Evolutionary conservation across 2,888 invertebrate species (phyloP).

Genomic region (Steinernema scapterisci): DNA sequence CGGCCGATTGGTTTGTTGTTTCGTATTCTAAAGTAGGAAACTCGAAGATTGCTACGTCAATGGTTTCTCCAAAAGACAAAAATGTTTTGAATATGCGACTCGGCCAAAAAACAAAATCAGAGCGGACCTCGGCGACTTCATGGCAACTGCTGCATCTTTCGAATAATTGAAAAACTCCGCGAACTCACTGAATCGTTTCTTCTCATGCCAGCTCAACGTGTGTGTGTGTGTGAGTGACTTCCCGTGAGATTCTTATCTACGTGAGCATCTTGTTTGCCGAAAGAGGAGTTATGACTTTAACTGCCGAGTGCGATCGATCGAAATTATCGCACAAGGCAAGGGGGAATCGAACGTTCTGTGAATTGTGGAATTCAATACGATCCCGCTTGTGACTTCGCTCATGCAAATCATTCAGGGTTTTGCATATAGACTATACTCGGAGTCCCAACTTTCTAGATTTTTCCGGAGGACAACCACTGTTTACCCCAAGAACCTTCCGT

Average conservation of each 20-base stretch:
- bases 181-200: background rate
- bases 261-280: conserved; percentile 22
- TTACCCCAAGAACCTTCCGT: no score
- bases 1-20: no score
- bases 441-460: no score
- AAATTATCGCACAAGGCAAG: background rate
- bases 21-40: no score
- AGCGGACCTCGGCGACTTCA: no score
- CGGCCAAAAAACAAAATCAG: no score
- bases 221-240: conserved; percentile 12
- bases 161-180: background rate
- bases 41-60: no score
- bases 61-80: no score
- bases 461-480: no score
- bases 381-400: background rate
- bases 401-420: background rate
- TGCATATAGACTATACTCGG: no score
- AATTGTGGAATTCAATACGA: background rate
- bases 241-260: conserved; percentile 24
- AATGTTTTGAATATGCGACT: no score
- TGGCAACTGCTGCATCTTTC: background rate
- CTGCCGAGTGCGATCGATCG: conserved; percentile 3
- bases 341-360: background rate
- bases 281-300: conserved; percentile 1
- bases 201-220: background rate